Conservation (phyloP, 2,888 invertebrate genomes). For the Bursaphelenchus okinawaensis region DNA sequence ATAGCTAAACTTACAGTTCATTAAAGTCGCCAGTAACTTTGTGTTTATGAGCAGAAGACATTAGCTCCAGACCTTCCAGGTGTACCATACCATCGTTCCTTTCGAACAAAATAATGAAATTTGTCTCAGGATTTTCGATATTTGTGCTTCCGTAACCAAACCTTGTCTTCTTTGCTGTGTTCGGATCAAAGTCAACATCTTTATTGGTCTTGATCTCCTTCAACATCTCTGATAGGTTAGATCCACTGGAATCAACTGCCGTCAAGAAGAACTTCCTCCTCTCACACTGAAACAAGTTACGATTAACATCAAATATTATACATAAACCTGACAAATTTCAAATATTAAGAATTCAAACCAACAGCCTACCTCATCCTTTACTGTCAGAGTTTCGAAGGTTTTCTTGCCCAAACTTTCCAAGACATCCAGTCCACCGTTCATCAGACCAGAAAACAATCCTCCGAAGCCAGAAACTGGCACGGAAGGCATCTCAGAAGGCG, state of each 20-base stretch:
- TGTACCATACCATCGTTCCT: slow-evolving; percentile 70
- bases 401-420: slow-evolving; percentile 88
- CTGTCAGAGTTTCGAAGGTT: slow-evolving; percentile 88
- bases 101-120: slow-evolving; percentile 38
- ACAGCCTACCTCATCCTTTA: slow-evolving; percentile 66
- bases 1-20: slow-evolving; percentile 16
- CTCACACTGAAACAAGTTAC: slow-evolving; percentile 15
- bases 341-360: too few species aligned
- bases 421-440: slow-evolving; percentile 66
- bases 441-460: slow-evolving; percentile 45
- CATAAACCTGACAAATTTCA: not conserved
- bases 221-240: slow-evolving; percentile 37
- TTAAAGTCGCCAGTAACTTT: slow-evolving; percentile 10
- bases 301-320: too few species aligned
- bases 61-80: slow-evolving; percentile 75
- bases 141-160: slow-evolving; percentile 24
- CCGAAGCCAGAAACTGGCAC: slow-evolving; percentile 9
- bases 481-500: slow-evolving; percentile 1
- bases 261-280: slow-evolving; percentile 30
- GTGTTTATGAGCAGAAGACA: slow-evolving; percentile 19
- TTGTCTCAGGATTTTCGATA: slow-evolving; percentile 18
- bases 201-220: slow-evolving; percentile 30
- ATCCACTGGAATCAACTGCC: slow-evolving; percentile 9
- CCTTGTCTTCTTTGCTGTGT: not conserved
- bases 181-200: slow-evolving; percentile 10